A percentile compares a stretch with the other conserved stretches of the same genome.
These are phyloP conservation scores for Drosophila santomea DNA, from an alignment of 1,140 invertebrate genomes.

Conservation along the genomic window DNA sequence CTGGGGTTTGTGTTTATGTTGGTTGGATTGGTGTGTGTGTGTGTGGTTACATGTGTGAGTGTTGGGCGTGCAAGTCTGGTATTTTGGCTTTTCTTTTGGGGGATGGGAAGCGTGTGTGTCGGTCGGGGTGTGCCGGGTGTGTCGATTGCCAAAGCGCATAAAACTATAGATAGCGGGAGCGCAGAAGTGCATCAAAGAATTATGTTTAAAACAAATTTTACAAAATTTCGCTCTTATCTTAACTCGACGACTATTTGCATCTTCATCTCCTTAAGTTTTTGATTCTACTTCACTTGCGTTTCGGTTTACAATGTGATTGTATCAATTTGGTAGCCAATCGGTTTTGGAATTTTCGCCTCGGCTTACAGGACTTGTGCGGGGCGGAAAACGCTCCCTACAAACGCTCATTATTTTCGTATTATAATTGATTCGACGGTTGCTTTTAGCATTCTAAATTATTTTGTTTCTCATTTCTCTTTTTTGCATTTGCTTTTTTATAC, in stretches of 20 bases:
- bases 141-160: conserved; percentile 41
- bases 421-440: conserved; percentile 29
- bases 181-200: conserved; percentile 43
- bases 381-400: conserved; percentile 48
- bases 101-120: neutral
- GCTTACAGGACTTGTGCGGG: conserved; percentile 40
- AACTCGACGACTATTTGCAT: conserved; percentile 30
- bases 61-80: conserved; percentile 11
- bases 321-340: conserved; percentile 53
- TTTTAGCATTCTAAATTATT: conserved; percentile 39
- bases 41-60: conserved; percentile 1
- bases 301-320: conserved; percentile 54
- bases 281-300: conserved; percentile 38
- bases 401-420: conserved; percentile 45
- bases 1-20: conserved; percentile 22
- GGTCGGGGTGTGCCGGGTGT: neutral
- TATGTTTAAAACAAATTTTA: conserved; percentile 65
- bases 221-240: conserved; percentile 49
- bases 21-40: conserved; percentile 1
- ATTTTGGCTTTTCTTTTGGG: neutral
- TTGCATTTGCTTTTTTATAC: conserved; percentile 32
- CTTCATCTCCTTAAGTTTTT: conserved; percentile 24
- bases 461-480: conserved; percentile 12
- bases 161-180: conserved; percentile 46
- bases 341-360: conserved; percentile 38